These are phyloP conservation scores for Galago senegalensis DNA, from an alignment of 2,797 vertebrate species.

Conservation along the genomic window DNA sequence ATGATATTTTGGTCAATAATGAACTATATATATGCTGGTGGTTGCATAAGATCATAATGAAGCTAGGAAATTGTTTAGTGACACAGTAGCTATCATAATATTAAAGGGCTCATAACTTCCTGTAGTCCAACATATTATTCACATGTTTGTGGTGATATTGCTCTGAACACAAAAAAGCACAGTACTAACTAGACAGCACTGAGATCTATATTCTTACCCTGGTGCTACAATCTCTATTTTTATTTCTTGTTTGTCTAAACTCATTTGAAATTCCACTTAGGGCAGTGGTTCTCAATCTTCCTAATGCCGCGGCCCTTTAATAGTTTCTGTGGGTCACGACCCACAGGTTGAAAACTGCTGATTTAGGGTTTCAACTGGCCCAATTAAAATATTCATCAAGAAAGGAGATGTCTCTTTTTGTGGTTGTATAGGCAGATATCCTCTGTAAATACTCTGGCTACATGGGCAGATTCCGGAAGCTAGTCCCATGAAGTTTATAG, in stretches of 20 bases:
- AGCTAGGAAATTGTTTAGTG: background rate
- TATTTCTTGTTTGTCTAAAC: constrained; percentile 39
- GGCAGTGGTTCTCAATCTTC: too few relatives aligned
- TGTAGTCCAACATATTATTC: background rate
- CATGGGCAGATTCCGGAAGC: constrained; percentile 66
- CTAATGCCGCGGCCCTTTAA: background rate
- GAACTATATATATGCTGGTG: background rate
- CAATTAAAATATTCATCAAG: constrained; percentile 59
- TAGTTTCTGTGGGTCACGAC: too few relatives aligned
- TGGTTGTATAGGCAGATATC: constrained; percentile 44
- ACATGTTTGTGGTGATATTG: background rate
- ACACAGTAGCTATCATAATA: background rate
- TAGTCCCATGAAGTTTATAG: constrained; percentile 63
- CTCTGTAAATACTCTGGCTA: constrained; percentile 51
- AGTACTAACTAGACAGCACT: background rate
- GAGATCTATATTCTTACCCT: background rate
- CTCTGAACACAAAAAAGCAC: constrained; percentile 38
- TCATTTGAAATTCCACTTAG: constrained; percentile 52
- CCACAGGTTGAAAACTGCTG: too few relatives aligned
- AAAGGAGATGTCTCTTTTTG: constrained; percentile 35
- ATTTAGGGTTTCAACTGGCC: background rate
- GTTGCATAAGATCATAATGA: background rate
- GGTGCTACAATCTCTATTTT: background rate
- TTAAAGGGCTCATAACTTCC: background rate
- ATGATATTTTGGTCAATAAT: background rate